Conservation (phyloP, 2,888 invertebrate genomes). For the Macrosoma leucophasiata region DNA sequence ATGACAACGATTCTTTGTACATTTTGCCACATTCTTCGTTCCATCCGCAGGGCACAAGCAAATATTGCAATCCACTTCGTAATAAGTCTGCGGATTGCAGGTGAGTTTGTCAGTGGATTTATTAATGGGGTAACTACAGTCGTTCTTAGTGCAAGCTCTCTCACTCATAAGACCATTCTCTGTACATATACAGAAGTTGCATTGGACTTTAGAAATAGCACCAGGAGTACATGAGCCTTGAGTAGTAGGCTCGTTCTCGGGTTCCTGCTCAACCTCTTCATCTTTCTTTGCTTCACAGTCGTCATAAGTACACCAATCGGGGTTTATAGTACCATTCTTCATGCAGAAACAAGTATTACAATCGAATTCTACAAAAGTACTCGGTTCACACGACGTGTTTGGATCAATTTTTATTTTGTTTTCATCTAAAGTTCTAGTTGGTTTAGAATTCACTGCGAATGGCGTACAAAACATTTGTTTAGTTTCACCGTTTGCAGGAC, state of each 20-base stretch:
- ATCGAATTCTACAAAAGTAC: conserved; percentile 52
- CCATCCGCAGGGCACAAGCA: conserved; percentile 57
- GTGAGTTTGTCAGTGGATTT: conserved; percentile 31
- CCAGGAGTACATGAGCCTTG: conserved; percentile 45
- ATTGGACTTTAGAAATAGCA: conserved; percentile 45
- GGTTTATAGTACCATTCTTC: conserved; percentile 51
- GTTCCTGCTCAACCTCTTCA: conserved; percentile 6
- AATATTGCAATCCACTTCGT: conserved; percentile 59
- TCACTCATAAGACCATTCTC: conserved; percentile 41
- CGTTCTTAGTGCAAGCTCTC: conserved; percentile 50
- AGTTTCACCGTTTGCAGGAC: conserved; percentile 42
- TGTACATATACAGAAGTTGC: conserved; percentile 66
- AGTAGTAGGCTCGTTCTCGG: conserved; percentile 22
- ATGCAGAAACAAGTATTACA: conserved; percentile 65
- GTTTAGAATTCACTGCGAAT: conserved; percentile 20
- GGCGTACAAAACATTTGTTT: conserved; percentile 43
- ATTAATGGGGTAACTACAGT: conserved; percentile 31
- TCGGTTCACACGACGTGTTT: conserved; percentile 46
- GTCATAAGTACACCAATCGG: conserved; percentile 63
- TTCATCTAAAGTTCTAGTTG: conserved; percentile 16
- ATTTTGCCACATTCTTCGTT: conserved; percentile 55
- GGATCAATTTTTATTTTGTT: conserved; percentile 30
- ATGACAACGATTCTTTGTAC: conserved; percentile 61
- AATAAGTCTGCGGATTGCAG: conserved; percentile 57
- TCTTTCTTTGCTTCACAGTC: conserved; percentile 50